Evolutionary conservation across 1,140 invertebrate species (phyloP).

Genomic region (Sminthurinus signatus): DNA sequence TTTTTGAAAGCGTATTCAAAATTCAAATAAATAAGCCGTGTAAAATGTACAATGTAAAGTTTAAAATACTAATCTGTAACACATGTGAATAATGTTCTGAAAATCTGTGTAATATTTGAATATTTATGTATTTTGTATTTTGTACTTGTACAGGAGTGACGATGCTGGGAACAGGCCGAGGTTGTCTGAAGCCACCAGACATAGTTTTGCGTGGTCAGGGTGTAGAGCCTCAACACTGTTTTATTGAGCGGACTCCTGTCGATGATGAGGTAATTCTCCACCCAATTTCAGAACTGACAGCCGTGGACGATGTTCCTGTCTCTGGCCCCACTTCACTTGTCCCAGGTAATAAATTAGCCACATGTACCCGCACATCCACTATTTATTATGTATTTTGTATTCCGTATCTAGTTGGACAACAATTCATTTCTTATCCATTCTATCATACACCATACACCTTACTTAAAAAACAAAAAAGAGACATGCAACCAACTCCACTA

Average conservation of each 20-base stretch:
- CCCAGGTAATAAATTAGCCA: conserved; percentile 31
- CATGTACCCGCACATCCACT: no score
- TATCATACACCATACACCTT: no score
- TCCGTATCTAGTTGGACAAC: background rate
- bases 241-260: conserved; percentile 32
- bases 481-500: no score
- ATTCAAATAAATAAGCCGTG: no score
- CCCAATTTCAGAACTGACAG: conserved; percentile 37
- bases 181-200: conserved; percentile 37
- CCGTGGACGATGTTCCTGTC: conserved; percentile 24
- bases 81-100: no score
- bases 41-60: no score
- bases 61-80: no score
- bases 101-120: no score
- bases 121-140: background rate
- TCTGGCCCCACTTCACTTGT: conserved; percentile 27
- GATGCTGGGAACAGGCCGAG: conserved; percentile 41
- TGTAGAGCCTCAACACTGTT: conserved; percentile 39
- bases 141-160: conserved; percentile 33
- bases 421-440: background rate
- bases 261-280: conserved; percentile 38
- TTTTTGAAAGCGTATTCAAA: no score
- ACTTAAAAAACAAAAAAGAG: no score
- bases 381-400: no score
- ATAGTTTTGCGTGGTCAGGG: conserved; percentile 29